These are phyloP conservation scores for Neodon shergylaensis DNA, from an alignment of 2,113 vertebrate species.

Conservation along the genomic window DNA sequence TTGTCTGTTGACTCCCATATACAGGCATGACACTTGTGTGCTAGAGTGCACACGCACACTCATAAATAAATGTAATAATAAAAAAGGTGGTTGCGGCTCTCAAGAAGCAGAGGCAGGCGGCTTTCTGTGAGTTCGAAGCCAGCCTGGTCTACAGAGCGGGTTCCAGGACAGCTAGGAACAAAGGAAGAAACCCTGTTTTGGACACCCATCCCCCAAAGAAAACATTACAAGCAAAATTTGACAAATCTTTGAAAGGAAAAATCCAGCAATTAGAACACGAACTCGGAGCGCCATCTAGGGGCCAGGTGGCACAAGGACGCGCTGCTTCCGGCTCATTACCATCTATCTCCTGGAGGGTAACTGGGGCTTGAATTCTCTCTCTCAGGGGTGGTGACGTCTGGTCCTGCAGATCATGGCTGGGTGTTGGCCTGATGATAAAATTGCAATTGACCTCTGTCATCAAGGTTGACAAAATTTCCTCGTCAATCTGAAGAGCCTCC, in stretches of 20 bases:
- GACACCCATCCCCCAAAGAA: background rate
- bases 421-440: background rate
- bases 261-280: constrained; percentile 5
- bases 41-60: no score
- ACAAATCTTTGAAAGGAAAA: background rate
- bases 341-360: background rate
- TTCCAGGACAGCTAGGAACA: background rate
- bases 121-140: background rate
- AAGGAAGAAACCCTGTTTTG: background rate
- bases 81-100: background rate
- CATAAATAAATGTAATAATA: background rate
- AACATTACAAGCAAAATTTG: background rate
- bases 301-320: background rate
- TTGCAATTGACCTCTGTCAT: background rate
- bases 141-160: background rate
- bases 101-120: background rate
- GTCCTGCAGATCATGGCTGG: background rate
- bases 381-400: background rate
- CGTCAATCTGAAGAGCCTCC: background rate
- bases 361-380: background rate
- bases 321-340: background rate
- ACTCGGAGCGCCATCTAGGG: constrained; percentile 46
- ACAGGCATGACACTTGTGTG: background rate
- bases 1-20: background rate
- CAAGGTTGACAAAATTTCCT: background rate